phyloP scores from a whole-genome alignment of 1,140 invertebrate species.

The Listronotus bonariensis region DNA sequence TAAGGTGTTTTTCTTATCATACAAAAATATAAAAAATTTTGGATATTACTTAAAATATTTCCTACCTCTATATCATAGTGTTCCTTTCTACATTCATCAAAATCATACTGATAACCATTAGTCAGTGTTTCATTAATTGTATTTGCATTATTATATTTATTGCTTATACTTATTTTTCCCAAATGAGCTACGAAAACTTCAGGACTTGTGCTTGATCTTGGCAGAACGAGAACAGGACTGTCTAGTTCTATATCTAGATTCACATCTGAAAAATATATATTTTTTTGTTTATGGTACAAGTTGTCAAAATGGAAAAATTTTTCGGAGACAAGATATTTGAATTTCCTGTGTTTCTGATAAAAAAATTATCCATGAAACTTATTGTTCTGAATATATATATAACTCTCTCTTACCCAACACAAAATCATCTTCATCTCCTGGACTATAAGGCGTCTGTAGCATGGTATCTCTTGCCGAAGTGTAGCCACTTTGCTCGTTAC shows the following conservation, averaged over 20 bases:
- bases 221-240: conserved; percentile 88
- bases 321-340: no score
- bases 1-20: no score
- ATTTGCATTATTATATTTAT: conserved; percentile 45
- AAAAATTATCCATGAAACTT: no score
- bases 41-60: no score
- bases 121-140: conserved; percentile 18
- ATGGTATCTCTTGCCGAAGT: conserved; percentile 51
- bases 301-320: no score
- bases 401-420: conserved; percentile 51
- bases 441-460: conserved; percentile 56
- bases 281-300: not conserved
- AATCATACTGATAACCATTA: conserved; percentile 32
- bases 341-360: no score
- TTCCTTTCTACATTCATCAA: conserved; percentile 52
- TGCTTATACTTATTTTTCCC: conserved; percentile 79
- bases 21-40: no score
- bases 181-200: conserved; percentile 92
- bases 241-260: conserved; percentile 79
- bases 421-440: conserved; percentile 52
- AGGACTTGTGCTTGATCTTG: conserved; percentile 71
- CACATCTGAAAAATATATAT: conserved; percentile 37
- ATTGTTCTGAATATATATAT: no score
- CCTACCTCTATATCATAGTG: conserved; percentile 64
- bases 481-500: conserved; percentile 50